These are phyloP conservation scores for Vandiemenella viatica DNA, from an alignment of 2,888 invertebrate genomes.

Conservation along the genomic window DNA sequence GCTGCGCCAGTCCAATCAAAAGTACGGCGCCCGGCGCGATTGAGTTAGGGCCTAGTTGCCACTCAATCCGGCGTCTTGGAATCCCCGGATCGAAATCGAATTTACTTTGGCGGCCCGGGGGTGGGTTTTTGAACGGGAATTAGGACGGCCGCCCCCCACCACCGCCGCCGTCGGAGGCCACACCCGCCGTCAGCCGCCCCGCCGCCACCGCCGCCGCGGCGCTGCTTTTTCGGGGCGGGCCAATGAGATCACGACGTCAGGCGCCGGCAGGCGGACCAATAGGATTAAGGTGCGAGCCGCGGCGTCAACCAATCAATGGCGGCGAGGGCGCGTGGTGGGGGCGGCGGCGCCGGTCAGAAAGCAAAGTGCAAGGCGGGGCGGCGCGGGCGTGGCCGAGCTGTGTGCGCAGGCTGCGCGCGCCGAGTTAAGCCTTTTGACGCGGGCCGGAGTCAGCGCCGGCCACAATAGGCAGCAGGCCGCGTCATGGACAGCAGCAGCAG, in stretches of 20 bases:
- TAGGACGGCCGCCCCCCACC: slow-evolving; percentile 15
- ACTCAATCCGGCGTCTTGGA: slow-evolving; percentile 5
- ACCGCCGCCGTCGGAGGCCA: background rate
- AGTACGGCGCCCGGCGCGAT: background rate
- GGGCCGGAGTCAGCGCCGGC: background rate
- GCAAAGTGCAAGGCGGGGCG: background rate
- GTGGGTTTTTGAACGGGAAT: slow-evolving; percentile 18
- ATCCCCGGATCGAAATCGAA: slow-evolving; percentile 14
- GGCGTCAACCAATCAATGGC: slow-evolving; percentile 17
- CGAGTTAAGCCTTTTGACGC: background rate
- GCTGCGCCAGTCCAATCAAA: background rate
- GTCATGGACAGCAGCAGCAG: background rate
- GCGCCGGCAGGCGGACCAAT: slow-evolving; percentile 17
- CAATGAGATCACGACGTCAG: slow-evolving; percentile 19
- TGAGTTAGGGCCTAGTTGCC: background rate
- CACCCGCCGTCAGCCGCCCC: background rate
- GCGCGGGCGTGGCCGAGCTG: background rate
- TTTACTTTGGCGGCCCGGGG: slow-evolving; percentile 14
- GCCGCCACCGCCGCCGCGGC: slow-evolving; percentile 4
- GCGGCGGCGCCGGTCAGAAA: background rate
- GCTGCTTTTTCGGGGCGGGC: slow-evolving; percentile 16
- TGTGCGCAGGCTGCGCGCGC: background rate
- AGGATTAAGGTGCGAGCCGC: slow-evolving; percentile 16
- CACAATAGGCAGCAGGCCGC: background rate
- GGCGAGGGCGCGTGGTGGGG: background rate